Evolutionary conservation across 2,797 vertebrate genomes (phyloP).

Genomic region (Cheirogaleus major): DNA sequence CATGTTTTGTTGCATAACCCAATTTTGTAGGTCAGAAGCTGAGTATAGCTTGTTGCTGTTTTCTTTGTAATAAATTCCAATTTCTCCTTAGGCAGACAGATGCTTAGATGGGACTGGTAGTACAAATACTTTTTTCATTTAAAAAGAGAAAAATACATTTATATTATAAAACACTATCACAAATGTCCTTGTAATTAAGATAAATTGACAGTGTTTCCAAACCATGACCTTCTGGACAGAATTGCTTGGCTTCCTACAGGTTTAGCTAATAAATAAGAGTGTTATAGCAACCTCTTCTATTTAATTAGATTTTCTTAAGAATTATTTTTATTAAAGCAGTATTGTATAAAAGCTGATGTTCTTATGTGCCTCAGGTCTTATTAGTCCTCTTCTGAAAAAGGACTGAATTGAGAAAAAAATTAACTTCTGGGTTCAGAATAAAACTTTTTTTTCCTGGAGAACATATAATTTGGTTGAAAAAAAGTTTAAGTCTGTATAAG

Average conservation of each 20-base stretch:
- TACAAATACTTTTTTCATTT: neutral
- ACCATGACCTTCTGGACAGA: neutral
- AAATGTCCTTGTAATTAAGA: neutral
- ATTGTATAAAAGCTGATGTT: neutral
- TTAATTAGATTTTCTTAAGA: neutral
- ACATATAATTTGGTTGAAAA: neutral
- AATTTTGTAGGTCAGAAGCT: constrained; percentile 62
- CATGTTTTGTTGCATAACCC: constrained; percentile 18
- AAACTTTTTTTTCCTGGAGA: neutral
- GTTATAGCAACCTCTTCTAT: neutral
- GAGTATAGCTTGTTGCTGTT: constrained; percentile 17
- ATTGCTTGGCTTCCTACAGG: neutral
- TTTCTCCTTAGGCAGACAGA: neutral
- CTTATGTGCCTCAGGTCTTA: neutral
- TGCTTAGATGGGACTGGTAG: neutral
- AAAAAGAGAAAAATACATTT: neutral
- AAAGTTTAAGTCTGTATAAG: neutral
- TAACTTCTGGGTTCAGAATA: neutral
- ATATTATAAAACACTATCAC: neutral
- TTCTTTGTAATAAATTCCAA: constrained; percentile 52
- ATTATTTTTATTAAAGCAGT: neutral
- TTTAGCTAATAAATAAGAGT: neutral
- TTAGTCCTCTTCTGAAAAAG: neutral
- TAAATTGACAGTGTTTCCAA: neutral
- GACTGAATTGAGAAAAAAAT: neutral